Conservation (phyloP, 2,888 invertebrate genomes). For the Trilocha varians region DNA sequence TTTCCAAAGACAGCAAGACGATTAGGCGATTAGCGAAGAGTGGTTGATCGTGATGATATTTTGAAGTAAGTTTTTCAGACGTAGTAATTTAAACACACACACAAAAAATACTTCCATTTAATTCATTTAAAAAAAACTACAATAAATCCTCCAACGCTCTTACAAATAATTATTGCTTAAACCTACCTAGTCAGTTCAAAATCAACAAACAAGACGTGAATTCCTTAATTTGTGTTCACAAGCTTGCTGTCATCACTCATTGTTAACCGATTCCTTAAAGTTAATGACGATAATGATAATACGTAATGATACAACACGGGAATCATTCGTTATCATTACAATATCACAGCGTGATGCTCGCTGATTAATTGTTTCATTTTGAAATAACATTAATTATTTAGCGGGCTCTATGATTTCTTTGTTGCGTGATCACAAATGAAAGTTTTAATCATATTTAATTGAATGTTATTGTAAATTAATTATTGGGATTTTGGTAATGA, state of each 20-base stretch:
- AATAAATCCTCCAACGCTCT: too few species aligned
- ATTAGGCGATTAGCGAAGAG: too few species aligned
- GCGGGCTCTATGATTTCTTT: constrained; percentile 1
- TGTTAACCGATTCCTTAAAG: constrained; percentile 31
- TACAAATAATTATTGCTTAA: too few species aligned
- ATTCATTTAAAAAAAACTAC: too few species aligned
- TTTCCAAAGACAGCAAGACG: too few species aligned
- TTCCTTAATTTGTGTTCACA: constrained; percentile 22
- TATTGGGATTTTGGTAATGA: neutral
- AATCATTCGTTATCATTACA: constrained; percentile 40
- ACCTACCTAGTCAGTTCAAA: neutral
- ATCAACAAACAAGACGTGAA: neutral
- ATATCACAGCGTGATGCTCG: constrained; percentile 39
- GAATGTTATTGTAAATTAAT: constrained; percentile 3
- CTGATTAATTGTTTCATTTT: constrained; percentile 43
- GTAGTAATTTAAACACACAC: too few species aligned
- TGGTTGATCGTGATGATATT: too few species aligned
- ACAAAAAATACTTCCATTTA: too few species aligned
- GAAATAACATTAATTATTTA: constrained; percentile 27
- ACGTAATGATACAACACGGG: constrained; percentile 33
- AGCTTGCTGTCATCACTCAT: constrained; percentile 32
- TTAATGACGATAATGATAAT: constrained; percentile 45
- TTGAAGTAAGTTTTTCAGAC: too few species aligned
- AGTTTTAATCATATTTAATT: neutral
- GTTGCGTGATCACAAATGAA: neutral